Conservation (phyloP, 2,888 invertebrate genomes). For the Homarus gammarus region DNA sequence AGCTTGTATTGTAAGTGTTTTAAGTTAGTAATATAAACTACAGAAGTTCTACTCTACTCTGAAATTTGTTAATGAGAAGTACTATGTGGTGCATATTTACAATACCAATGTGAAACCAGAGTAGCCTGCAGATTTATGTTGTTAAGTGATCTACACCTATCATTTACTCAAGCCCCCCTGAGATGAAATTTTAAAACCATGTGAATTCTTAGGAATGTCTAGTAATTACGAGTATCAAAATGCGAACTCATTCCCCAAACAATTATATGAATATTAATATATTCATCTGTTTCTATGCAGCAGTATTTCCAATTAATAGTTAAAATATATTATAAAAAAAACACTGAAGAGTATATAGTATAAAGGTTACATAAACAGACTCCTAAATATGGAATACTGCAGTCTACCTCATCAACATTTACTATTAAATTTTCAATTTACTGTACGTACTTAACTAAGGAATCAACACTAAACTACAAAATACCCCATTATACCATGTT, state of each 20-base stretch:
- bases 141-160: neutral
- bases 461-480: neutral
- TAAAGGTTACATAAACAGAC: neutral
- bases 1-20: neutral
- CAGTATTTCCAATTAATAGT: neutral
- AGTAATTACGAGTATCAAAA: neutral
- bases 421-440: neutral
- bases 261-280: neutral
- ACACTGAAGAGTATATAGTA: neutral
- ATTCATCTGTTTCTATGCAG: neutral
- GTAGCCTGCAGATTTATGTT: neutral
- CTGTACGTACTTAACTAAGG: neutral
- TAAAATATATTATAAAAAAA: neutral
- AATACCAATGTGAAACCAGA: neutral
- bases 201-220: neutral
- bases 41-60: neutral
- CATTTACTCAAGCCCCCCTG: neutral
- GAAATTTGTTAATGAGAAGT: neutral
- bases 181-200: neutral
- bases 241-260: neutral
- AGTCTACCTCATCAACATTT: neutral
- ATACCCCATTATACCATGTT: constrained; percentile 11
- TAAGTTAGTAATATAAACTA: neutral
- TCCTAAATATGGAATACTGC: neutral
- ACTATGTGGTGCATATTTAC: neutral